Percentiles rank a stretch among this genome's conserved stretches.
These are phyloP conservation scores for Prosapia bicincta DNA, from an alignment of 2,888 invertebrate genomes.

Conservation along the genomic window DNA sequence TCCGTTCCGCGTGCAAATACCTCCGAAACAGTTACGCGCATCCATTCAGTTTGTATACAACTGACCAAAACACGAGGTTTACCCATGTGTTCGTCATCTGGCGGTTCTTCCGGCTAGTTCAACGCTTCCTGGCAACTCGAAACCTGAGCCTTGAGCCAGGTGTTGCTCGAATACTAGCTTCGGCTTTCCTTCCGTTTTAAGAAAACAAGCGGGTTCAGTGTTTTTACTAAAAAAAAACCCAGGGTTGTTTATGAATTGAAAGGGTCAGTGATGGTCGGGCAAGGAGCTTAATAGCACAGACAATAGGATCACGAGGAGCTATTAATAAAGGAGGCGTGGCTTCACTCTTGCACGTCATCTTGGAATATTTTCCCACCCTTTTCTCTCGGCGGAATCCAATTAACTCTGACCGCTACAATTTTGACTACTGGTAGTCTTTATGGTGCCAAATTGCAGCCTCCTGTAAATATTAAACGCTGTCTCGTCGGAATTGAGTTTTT, in stretches of 20 bases:
- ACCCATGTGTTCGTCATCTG: conserved; percentile 19
- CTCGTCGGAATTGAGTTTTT: not conserved
- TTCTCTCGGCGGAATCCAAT: not conserved
- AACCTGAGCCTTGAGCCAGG: conserved; percentile 23
- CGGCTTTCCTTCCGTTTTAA: not conserved
- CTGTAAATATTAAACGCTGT: not conserved
- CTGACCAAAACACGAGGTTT: not conserved
- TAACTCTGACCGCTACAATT: not conserved
- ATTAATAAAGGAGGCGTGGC: conserved; percentile 30
- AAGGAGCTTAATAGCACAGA: conserved; percentile 23
- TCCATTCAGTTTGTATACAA: not conserved
- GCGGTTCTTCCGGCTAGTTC: conserved; percentile 15
- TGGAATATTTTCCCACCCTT: not conserved
- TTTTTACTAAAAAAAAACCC: not conserved
- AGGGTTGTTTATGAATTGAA: not conserved
- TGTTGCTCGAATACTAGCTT: conserved; percentile 11
- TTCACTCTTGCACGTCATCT: conserved; percentile 9
- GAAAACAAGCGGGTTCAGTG: too few species aligned
- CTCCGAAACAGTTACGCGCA: not conserved
- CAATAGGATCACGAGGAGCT: conserved; percentile 30
- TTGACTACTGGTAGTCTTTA: not conserved
- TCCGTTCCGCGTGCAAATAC: not conserved
- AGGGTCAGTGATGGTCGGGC: conserved; percentile 15
- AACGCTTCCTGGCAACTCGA: conserved; percentile 26
- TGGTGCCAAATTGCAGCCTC: not conserved